phyloP scores from a whole-genome alignment of 2,888 invertebrate species.

The Platynereis dumerilii region DNA sequence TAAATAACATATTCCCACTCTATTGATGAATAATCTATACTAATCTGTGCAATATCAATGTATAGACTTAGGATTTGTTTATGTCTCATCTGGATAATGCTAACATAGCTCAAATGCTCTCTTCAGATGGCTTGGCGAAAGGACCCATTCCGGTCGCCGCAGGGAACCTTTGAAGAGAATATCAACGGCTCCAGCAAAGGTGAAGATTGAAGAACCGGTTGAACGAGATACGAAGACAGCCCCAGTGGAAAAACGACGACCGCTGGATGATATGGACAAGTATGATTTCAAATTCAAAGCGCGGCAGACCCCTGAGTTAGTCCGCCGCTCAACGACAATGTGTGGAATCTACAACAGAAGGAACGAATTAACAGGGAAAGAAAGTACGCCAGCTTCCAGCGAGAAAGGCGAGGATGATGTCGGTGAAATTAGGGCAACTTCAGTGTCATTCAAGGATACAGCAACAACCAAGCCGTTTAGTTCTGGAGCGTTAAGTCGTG shows the following conservation, averaged over 20 bases:
- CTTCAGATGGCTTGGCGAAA: slow-evolving; percentile 25
- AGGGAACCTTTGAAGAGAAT: slow-evolving; percentile 2
- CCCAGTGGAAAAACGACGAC: not conserved
- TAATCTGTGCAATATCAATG: too few species aligned
- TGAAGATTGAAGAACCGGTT: slow-evolving; percentile 4
- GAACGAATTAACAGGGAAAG: not conserved
- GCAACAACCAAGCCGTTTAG: too few species aligned
- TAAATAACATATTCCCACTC: too few species aligned
- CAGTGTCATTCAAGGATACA: not conserved
- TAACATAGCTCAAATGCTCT: too few species aligned
- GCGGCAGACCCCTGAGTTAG: slow-evolving; percentile 16
- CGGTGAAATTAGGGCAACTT: not conserved
- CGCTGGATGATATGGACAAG: slow-evolving; percentile 5
- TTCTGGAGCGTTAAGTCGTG: too few species aligned
- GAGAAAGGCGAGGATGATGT: not conserved
- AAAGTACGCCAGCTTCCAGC: not conserved
- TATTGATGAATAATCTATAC: too few species aligned
- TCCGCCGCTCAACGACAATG: slow-evolving; percentile 15
- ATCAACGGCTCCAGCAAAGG: slow-evolving; percentile 4
- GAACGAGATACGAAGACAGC: slow-evolving; percentile 4
- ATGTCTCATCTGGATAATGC: too few species aligned
- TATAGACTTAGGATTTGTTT: too few species aligned
- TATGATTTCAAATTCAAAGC: slow-evolving; percentile 5
- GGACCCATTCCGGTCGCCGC: slow-evolving; percentile 10
- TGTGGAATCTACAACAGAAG: slow-evolving; percentile 13